Base-by-base conservation (phyloP, 2,113 vertebrate genomes). In the Capricornis sumatraensis region DNA sequence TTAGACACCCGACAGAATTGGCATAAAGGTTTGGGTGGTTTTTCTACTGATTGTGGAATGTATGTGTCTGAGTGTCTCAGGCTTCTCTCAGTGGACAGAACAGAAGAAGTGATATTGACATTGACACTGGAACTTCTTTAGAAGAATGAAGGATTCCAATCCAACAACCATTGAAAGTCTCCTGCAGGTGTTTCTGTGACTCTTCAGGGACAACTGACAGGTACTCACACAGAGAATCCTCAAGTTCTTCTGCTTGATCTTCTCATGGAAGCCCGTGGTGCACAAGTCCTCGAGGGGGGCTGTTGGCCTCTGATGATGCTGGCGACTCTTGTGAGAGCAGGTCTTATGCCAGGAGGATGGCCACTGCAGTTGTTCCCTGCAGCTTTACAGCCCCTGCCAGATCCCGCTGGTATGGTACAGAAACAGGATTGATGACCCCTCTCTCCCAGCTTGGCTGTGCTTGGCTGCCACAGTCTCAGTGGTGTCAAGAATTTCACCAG, bases 301-400 rank as follows among this genome's bases (percentile, higher is more conserved):
- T 17, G 9, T 25, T 50, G 17, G 33, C 11, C 60, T 45, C 52
- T 36, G 28, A 13, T 57, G 36, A 57, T 23, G 53, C 58, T 87
- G 47, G 21, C 71, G 62, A 21, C 19, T 21, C 19, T 76, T 0
- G 0, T 21, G 83, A 89, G 27, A 40, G 6, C 8, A 27, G 40
- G 57, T 30, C 43, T 25, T 33, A 15, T 5, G 47, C 25, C 3
- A 2, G 11, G 14, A 30, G 7, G 13, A 7, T 50, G 1, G 1
- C 17, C 52, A 27, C 62, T 40, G 62, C 5, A 5, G 47, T n/a
- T 64, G 30, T 2, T n/a, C 33, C 9, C 5, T 33, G 58, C 64
- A 57, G 57, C 45, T 71, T 79, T 30, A 6, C 5, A 27, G 87
- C 27, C 76, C 14, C 87, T 36, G 25, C 17, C 30, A n/a, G 50